Conservation (phyloP, 1,140 invertebrate genomes). For the Zaprionus kolodkinae region DNA sequence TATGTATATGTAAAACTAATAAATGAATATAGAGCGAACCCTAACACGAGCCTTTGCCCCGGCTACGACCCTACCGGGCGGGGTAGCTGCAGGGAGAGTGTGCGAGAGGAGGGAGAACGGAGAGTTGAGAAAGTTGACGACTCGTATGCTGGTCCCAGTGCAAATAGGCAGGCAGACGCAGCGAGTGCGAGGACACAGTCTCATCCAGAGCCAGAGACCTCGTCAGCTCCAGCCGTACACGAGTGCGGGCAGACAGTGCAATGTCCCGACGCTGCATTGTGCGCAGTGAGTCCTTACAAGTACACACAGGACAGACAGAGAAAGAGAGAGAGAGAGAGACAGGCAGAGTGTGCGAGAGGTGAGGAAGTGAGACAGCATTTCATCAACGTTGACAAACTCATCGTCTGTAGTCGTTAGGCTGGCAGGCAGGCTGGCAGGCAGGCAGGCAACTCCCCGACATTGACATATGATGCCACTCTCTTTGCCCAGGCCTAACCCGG, state of each 20-base stretch:
- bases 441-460: slow-evolving; percentile 32
- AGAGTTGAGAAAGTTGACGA: slow-evolving; percentile 32
- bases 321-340: neutral
- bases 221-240: slow-evolving; percentile 22
- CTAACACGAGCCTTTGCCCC: slow-evolving; percentile 18
- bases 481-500: neutral
- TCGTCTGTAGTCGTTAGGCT: slow-evolving; percentile 54
- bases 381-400: slow-evolving; percentile 78
- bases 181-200: neutral
- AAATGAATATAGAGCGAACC: slow-evolving; percentile 33
- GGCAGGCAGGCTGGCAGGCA: slow-evolving; percentile 11
- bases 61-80: neutral
- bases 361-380: slow-evolving; percentile 59
- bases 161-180: slow-evolving; percentile 48
- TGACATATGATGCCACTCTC: slow-evolving; percentile 37
- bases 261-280: slow-evolving; percentile 67
- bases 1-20: slow-evolving; percentile 65
- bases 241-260: slow-evolving; percentile 54
- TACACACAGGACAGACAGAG: slow-evolving; percentile 40
- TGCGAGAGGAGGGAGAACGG: neutral
- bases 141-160: slow-evolving; percentile 63
- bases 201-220: neutral
- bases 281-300: slow-evolving; percentile 72
- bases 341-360: neutral
- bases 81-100: neutral